These are phyloP conservation scores for Reinhardtius hippoglossoides DNA, from an alignment of 2,113 vertebrate genomes.

Conservation along the genomic window DNA sequence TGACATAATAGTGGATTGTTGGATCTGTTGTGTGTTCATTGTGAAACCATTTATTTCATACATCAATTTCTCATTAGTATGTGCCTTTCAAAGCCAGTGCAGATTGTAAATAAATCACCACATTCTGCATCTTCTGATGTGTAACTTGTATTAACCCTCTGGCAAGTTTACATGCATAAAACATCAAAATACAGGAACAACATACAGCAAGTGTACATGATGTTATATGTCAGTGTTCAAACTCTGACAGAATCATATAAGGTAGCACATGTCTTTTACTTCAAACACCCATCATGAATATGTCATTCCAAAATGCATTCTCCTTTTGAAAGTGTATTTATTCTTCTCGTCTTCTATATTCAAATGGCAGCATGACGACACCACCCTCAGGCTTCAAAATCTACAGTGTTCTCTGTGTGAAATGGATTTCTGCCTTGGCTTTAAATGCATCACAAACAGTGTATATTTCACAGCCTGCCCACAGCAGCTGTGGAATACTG, in stretches of 20 bases:
- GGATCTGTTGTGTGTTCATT: not conserved
- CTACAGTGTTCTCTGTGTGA: conserved; percentile 46
- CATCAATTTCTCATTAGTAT: conserved; percentile 21
- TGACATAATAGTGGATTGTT: not conserved
- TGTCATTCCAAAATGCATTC: conserved; percentile 47
- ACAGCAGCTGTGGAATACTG: conserved; percentile 21
- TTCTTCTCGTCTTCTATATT: conserved; percentile 57
- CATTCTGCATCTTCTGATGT: not conserved
- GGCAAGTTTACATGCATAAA: not conserved
- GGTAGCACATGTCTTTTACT: conserved; percentile 13
- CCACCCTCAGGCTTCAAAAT: conserved; percentile 51
- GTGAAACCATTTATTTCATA: conserved; percentile 6
- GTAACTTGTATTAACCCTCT: not conserved
- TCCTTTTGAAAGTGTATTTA: conserved; percentile 58
- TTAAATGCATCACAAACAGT: conserved; percentile 53
- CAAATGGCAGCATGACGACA: conserved; percentile 50
- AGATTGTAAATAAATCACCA: conserved; percentile 17
- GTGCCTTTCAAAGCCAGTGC: not conserved
- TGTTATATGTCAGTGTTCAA: conserved; percentile 6
- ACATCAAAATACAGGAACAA: conserved; percentile 4
- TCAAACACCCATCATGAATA: conserved; percentile 52
- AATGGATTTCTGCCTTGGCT: conserved; percentile 57
- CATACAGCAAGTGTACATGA: not conserved
- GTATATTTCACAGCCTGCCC: conserved; percentile 46
- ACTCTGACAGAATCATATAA: conserved; percentile 13